Conservation (phyloP, 1,140 invertebrate genomes). For the Apis cerana region DNA sequence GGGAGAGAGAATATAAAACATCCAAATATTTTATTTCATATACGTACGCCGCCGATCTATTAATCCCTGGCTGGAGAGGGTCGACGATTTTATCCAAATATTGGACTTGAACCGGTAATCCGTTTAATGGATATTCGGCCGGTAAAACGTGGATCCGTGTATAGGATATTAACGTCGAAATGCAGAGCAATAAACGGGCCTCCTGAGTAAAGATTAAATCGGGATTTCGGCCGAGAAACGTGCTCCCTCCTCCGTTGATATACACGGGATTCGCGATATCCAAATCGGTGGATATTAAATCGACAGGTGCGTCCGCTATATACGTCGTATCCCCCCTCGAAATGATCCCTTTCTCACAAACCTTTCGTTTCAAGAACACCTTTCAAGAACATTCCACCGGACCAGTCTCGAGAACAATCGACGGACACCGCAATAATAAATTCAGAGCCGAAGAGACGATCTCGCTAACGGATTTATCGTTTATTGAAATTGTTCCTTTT, state of each 20-base stretch:
- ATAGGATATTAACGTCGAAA: constrained; percentile 45
- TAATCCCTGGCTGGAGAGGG: constrained; percentile 35
- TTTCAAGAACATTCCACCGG: too few relatives aligned
- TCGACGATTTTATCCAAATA: constrained; percentile 57
- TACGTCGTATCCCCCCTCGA: too few relatives aligned
- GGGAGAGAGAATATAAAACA: constrained; percentile 17
- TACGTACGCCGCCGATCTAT: constrained; percentile 19
- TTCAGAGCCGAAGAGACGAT: too few relatives aligned
- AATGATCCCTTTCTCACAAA: too few relatives aligned
- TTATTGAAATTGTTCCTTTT: constrained; percentile 60
- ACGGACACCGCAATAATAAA: too few relatives aligned
- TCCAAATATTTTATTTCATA: constrained; percentile 41
- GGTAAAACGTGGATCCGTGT: constrained; percentile 53
- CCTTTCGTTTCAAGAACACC: too few relatives aligned
- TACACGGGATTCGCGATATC: constrained; percentile 27
- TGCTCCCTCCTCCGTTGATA: constrained; percentile 27
- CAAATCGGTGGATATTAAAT: constrained; percentile 25
- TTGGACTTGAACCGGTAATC: constrained; percentile 53
- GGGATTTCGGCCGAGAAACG: constrained; percentile 5
- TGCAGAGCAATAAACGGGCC: constrained; percentile 48
- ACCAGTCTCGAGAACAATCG: too few relatives aligned
- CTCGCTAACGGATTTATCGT: constrained; percentile 56
- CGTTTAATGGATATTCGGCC: constrained; percentile 60
- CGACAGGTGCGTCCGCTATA: constrained; percentile 1
- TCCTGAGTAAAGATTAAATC: constrained; percentile 52